Evolutionary conservation across 2,113 vertebrate species (phyloP), one percentile per base, ranked within the genome.

Genomic region (Mus musculus): DNA sequence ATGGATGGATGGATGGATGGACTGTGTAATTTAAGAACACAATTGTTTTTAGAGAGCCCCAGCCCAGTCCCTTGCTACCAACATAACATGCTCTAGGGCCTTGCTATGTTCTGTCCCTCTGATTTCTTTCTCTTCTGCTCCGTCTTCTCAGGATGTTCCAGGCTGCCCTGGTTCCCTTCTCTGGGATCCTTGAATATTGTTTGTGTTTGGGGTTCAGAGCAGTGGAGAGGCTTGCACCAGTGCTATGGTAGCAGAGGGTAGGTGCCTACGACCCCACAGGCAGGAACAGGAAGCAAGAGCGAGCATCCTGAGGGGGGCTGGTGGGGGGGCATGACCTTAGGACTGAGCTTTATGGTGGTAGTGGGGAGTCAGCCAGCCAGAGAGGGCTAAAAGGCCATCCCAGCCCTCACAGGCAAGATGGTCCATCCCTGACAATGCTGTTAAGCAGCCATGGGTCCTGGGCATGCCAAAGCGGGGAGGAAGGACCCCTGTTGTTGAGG

Each of bases 341-440:
- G 54, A 72, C 92, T 86, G 59, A 80, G 71, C 77, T 89, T 42
- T 22, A 24, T 28, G 17, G 67, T 71, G 88, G 84, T 76, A 63
- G 42, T 28, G 12, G 16, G 82, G 65, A 67, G 56, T 76, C 26
- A 67, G 20, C 22, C 73, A 72, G 61, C n/a, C 85, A 95, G 14
- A 84, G 78, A 90, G 65, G 65, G 72, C 88, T 90, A 56, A 26
- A 69, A 73, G 85, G 56, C n/a, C 73, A 5, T 26, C 20, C 8
- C n/a, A 42, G 49, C 63, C 17, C 0, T 71, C 75, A 22, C 61
- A 77, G 86, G 42, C 6, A 72, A 3, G n/a, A 16, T 56, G 0
- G 0, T 3, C 17, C 11, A 13, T 69, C 72, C 75, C 8, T 46
- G 22, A 17, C 2, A 6, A 0, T 19, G 17, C 30, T 49, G 46